Base-by-base conservation (phyloP, 2,888 invertebrate species). In the Phaedon cochleariae region DNA sequence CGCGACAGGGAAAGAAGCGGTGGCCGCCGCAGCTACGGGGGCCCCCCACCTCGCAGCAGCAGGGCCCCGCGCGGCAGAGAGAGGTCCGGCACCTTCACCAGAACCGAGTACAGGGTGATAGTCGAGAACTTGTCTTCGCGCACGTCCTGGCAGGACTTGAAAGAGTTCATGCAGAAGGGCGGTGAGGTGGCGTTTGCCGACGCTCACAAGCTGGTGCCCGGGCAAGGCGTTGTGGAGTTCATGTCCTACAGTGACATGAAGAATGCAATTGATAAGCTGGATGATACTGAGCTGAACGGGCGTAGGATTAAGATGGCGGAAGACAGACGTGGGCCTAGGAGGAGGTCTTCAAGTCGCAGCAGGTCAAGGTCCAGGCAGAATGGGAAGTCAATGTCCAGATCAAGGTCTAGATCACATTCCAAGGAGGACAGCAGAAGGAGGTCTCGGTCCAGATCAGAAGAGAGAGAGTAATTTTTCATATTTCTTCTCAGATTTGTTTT, bases 111-210 rank as follows among this genome's bases (percentile, higher is more conserved):
- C 84, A 92, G 98, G 76, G 89, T 98, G 72, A 92, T 96, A 83
- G 97, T 99, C 77, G 98, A 98, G 86, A 99, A 99, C 86, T 88
- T 99, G 73, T 98, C 97, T 73, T 97, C 97, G 83, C 92, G 98
- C 79, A 97, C 98, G 81, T 97, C 97, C 87, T 99, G 98, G 98
- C 98, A 98, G 97, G 98, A 97, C 85, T 87, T 98, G 85, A 98
- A 98, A 87, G 98, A 98, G 87, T 95, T 95, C 85, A 97, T 98
- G 96, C 91, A 97, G 78, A 95, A 96, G 84, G 96, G 96, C 76
- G 97, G 97, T 71, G 98, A 98, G 87, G 97, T 98, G 7, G 97
- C 97, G 31, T 98, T 96, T 83, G 97, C 98, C 76, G 97, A 90
- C 84, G 98, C 97, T 15, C 97, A 98, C 81, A 96, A 96, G 82